These are phyloP conservation scores for Larimichthys polyactis DNA, from an alignment of 2,113 vertebrate genomes.

Conservation along the genomic window DNA sequence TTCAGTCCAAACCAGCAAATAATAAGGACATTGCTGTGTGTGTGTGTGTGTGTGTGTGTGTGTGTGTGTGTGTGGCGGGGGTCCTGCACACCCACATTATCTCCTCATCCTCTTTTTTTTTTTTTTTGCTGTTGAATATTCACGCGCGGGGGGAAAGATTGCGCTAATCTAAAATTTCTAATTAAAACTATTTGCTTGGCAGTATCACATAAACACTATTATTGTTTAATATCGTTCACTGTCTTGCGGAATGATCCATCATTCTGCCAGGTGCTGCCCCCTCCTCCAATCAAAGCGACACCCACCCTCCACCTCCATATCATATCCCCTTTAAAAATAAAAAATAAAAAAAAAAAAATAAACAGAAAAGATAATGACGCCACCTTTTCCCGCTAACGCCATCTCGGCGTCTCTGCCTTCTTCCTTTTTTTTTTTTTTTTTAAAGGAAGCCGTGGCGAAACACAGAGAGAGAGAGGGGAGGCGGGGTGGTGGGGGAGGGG, in stretches of 20 bases:
- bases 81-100: conserved; percentile 37
- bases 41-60: conserved; percentile 6
- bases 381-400: conserved; percentile 32
- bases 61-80: not conserved
- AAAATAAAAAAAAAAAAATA: conserved; percentile 52
- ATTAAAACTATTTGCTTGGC: conserved; percentile 85
- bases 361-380: conserved; percentile 88
- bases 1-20: not conserved
- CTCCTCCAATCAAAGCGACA: conserved; percentile 51
- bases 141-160: conserved; percentile 62
- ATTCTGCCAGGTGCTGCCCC: conserved; percentile 77
- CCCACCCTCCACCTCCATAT: conserved; percentile 78
- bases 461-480: not conserved
- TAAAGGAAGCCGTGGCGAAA: conserved; percentile 72
- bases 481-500: not conserved
- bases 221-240: conserved; percentile 87
- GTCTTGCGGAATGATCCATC: conserved; percentile 88
- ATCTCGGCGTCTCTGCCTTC: conserved; percentile 75
- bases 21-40: not conserved
- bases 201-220: conserved; percentile 74
- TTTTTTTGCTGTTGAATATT: conserved; percentile 65
- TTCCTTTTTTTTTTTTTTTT: conserved; percentile 63
- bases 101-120: conserved; percentile 26
- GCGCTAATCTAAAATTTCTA: conserved; percentile 80
- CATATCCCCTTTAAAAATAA: conserved; percentile 85